A percentile compares a stretch with the other conserved stretches of the same genome.
Evolutionary conservation across 2,888 invertebrate genomes (phyloP).

Genomic region (Phymatocera aterrima): DNA sequence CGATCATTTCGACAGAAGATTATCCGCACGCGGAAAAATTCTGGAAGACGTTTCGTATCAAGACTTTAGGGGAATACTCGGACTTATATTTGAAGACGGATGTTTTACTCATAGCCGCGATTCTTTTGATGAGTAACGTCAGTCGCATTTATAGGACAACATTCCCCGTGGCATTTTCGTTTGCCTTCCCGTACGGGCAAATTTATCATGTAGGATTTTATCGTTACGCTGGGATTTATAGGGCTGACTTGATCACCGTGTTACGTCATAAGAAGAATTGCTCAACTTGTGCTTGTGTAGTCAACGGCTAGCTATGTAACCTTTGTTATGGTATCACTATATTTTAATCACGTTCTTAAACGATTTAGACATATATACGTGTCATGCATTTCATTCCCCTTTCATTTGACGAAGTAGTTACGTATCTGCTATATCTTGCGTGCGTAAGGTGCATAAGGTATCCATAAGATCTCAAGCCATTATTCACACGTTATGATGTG

Average conservation of each 20-base stretch:
- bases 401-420: not conserved
- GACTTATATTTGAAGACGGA: no score
- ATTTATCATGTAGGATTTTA: not conserved
- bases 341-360: conserved; percentile 35
- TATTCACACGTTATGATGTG: no score
- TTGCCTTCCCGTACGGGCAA: not conserved
- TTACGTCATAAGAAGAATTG: conserved; percentile 28
- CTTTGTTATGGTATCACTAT: conserved; percentile 47
- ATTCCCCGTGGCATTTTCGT: not conserved
- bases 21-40: no score
- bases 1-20: no score
- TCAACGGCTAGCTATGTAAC: conserved; percentile 55
- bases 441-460: no score
- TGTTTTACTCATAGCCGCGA: no score
- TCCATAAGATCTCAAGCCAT: no score
- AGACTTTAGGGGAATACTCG: no score
- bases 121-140: no score
- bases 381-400: conserved; percentile 5
- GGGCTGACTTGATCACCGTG: not conserved
- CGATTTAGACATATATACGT: conserved; percentile 3
- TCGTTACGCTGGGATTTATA: conserved; percentile 13
- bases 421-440: no score
- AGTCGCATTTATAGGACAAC: no score
- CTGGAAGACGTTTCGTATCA: no score
- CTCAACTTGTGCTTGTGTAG: conserved; percentile 46